Base-by-base conservation (phyloP, 2,113 vertebrate species). In the Austrofundulus limnaeus region DNA sequence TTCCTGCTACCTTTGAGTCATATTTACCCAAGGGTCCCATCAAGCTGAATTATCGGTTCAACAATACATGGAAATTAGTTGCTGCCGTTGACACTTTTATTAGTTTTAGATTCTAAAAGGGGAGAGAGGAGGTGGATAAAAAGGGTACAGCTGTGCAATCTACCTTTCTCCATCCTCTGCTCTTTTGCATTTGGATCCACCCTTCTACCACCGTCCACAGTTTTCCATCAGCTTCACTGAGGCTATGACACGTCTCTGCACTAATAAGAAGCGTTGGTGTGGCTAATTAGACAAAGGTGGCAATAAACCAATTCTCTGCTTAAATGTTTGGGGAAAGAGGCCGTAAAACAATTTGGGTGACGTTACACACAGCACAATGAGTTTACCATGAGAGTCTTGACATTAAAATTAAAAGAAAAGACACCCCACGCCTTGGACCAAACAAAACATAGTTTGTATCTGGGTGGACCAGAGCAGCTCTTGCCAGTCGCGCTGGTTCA, bases 211-310 rank as follows among this genome's bases (percentile, higher is more conserved):
- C 13, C 1, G 1, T 16, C 24, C 19, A 25, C 16, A 9, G 60
- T 28, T 51, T 52, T 52, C 21, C 61, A 48, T 4, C 19, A n/a
- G 45, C 13, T 13, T 55, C 48, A 4, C 19, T 57, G 31, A 1
- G 51, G 14, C 16, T 53, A 17, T 57, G 42, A 62, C 25, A 25
- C 52, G 23, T 71, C 34, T 46, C 19, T n/a, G 23, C 13, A 17
- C 47, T 53, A n/a, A 13, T 62, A 25, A 48, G 14, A 62, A 51
- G 42, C 61, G 34, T 24, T 49, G 5, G 21, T 8, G 39, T 16
- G 57, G 60, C 15, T 78, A 63, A 83, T 86, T 74, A 74, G 37
- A 34, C 52, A 48, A 57, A 43, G 19, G 72, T 66, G 61, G 53
- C 55, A 66, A 61, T 28, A 24, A 16, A 45, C 57, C 55, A 60